Percentiles rank a stretch among this genome's conserved stretches.
These are phyloP conservation scores for Diabrotica undecimpunctata DNA, from an alignment of 1,140 invertebrate genomes.

Conservation along the genomic window DNA sequence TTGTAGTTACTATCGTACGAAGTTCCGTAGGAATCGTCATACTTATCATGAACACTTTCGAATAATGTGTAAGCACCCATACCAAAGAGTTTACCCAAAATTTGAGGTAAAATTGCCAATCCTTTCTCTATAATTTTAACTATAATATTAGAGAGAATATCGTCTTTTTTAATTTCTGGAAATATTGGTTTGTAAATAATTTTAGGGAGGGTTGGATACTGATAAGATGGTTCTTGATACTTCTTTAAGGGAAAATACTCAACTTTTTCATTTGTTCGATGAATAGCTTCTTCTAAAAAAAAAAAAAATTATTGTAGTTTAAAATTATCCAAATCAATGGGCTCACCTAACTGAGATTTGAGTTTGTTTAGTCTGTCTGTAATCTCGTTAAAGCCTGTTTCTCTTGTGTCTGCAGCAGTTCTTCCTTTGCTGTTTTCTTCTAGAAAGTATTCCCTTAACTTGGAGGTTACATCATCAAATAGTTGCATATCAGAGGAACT, in stretches of 20 bases:
- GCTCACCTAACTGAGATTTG: constrained; percentile 36
- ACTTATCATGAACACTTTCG: constrained; percentile 22
- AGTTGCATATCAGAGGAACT: not conserved
- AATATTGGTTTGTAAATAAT: not conserved
- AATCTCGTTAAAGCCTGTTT: constrained; percentile 11
- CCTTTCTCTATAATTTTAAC: constrained; percentile 40
- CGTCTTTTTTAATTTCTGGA: constrained; percentile 14
- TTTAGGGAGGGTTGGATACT: not conserved
- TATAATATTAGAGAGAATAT: constrained; percentile 34
- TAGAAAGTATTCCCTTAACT: not conserved
- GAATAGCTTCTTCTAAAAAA: constrained; percentile 23
- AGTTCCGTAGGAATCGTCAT: not conserved
- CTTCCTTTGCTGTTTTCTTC: constrained; percentile 4
- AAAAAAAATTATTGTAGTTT: constrained; percentile 15
- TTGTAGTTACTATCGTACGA: not conserved
- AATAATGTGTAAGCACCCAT: constrained; percentile 28
- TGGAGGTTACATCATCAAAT: not conserved
- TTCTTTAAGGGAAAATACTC: not conserved
- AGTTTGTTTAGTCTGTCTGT: constrained; percentile 24
- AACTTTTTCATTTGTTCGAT: not conserved
- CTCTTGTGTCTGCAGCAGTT: not conserved
- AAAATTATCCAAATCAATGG: constrained; percentile 1
- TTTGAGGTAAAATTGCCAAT: constrained; percentile 30
- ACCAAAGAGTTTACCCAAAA: constrained; percentile 33
- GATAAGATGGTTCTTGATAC: not conserved